Conservation (phyloP, 2,888 invertebrate species). For the Phengaris alcon region DNA sequence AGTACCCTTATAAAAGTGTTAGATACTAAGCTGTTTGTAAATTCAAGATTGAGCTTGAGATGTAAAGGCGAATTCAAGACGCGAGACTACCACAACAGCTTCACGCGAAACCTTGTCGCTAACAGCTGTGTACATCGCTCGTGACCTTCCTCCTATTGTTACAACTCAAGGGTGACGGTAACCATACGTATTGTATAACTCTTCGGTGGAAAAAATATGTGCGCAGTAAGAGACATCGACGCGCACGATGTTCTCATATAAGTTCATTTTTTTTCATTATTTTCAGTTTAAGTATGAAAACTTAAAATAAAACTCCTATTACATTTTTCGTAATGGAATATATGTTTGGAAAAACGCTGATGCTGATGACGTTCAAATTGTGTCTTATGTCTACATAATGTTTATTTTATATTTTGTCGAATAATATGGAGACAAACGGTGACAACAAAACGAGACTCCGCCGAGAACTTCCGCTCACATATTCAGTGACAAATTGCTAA, state of each 20-base stretch:
- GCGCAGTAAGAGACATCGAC: not conserved
- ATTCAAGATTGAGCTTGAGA: too few relatives aligned
- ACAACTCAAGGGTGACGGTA: not conserved
- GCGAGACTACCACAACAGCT: not conserved
- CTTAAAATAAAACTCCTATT: not conserved
- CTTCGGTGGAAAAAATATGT: not conserved
- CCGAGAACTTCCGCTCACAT: not conserved
- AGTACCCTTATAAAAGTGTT: too few relatives aligned
- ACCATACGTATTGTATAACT: not conserved
- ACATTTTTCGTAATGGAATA: not conserved
- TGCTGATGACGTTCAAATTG: not conserved
- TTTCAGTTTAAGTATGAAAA: too few relatives aligned
- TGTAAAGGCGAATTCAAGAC: too few relatives aligned
- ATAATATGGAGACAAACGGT: not conserved
- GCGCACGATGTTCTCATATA: conserved; percentile 1
- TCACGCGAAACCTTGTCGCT: not conserved
- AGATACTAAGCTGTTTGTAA: too few relatives aligned
- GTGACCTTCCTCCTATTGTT: not conserved
- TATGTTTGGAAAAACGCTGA: not conserved
- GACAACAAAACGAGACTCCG: not conserved
- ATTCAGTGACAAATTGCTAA: not conserved
- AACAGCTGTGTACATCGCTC: not conserved
- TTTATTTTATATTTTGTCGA: not conserved
- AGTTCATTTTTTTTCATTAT: not conserved
- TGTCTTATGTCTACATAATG: not conserved